Conservation (phyloP, 2,797 vertebrate species). For the Aldrovandia affinis region DNA sequence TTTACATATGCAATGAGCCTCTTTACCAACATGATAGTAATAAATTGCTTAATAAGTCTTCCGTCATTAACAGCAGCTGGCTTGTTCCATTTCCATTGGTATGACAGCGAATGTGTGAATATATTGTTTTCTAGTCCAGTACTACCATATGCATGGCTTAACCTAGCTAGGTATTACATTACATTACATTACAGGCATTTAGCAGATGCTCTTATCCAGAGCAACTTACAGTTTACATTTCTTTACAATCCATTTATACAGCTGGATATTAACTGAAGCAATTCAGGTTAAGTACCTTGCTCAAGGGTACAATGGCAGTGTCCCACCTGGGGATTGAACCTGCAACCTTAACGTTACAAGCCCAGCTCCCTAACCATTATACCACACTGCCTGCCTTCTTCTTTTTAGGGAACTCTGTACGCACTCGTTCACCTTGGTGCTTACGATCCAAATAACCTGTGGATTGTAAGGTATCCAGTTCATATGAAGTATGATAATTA, state of each 20-base stretch:
- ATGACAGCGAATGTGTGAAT: not conserved
- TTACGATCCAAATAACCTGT: conserved; percentile 76
- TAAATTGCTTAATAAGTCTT: not conserved
- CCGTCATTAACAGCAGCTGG: not conserved
- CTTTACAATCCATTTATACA: too few relatives aligned
- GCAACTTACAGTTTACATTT: too few relatives aligned
- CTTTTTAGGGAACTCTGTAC: conserved; percentile 2
- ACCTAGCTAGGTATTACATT: not conserved
- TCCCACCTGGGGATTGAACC: too few relatives aligned
- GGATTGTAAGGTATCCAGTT: too few relatives aligned
- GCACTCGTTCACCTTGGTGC: conserved; percentile 11
- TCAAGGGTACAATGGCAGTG: too few relatives aligned
- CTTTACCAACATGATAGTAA: not conserved
- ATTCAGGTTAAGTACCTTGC: too few relatives aligned
- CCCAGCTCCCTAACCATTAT: too few relatives aligned
- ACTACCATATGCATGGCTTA: not conserved
- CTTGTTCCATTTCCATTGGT: not conserved
- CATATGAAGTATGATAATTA: not conserved
- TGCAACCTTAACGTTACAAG: too few relatives aligned
- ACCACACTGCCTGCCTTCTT: too few relatives aligned
- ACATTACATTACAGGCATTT: too few relatives aligned
- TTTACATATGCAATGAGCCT: not conserved
- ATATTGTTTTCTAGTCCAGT: not conserved
- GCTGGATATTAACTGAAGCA: too few relatives aligned
- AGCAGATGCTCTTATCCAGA: too few relatives aligned